phyloP scores from a whole-genome alignment of 2,888 invertebrate species.

The Chrysomela aeneicollis region DNA sequence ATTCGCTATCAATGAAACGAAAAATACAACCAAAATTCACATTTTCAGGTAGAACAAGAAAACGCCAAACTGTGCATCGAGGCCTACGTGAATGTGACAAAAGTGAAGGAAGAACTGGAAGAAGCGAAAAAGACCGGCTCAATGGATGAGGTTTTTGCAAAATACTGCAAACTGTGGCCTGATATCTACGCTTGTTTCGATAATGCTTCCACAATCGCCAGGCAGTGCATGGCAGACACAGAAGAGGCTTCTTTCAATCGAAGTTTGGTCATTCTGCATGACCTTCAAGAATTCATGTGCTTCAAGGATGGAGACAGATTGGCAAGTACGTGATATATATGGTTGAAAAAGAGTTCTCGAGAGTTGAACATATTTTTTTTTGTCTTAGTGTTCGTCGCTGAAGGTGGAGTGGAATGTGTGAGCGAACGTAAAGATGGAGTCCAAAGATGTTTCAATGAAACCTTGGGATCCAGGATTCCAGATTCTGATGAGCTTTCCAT shows the following conservation, averaged over 20 bases:
- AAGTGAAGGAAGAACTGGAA: constrained; percentile 72
- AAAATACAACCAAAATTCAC: too few species aligned
- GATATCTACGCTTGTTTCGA: constrained; percentile 69
- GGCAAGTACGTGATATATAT: constrained; percentile 71
- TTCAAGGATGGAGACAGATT: constrained; percentile 84
- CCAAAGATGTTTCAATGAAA: constrained; percentile 70
- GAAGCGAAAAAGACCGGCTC: constrained; percentile 70
- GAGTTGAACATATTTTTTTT: constrained; percentile 21
- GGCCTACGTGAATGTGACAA: constrained; percentile 66
- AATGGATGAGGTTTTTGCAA: constrained; percentile 61
- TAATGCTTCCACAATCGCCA: constrained; percentile 65
- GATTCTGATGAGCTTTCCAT: constrained; percentile 61
- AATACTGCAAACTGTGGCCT: constrained; percentile 74
- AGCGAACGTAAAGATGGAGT: constrained; percentile 68
- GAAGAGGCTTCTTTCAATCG: constrained; percentile 71
- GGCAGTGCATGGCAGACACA: constrained; percentile 69
- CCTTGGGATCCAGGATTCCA: constrained; percentile 65
- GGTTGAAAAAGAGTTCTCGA: neutral
- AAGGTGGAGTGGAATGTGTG: constrained; percentile 81
- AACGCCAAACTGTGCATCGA: constrained; percentile 66
- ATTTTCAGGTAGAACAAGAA: constrained; percentile 47
- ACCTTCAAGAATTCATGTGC: constrained; percentile 77
- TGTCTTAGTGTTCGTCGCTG: constrained; percentile 78
- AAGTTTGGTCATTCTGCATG: constrained; percentile 72
- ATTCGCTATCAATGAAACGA: too few species aligned